Evolutionary conservation across 2,888 invertebrate genomes (phyloP), one percentile per base, ranked within the genome.

Genomic region (Sycophila texana): DNA sequence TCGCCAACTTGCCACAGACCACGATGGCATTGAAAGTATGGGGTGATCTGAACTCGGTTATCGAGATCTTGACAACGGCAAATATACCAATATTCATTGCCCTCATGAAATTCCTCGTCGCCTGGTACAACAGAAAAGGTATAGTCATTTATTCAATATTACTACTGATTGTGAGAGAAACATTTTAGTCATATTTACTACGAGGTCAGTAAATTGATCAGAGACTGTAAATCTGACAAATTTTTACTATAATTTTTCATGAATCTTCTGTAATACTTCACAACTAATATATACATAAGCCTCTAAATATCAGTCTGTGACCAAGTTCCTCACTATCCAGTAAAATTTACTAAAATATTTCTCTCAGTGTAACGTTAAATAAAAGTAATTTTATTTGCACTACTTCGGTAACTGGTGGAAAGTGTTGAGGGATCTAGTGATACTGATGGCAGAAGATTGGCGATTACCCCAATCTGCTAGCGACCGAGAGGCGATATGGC

Each of bases 381-480:
- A 26, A 26, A 26, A 26, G 7, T 39, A 4, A 2, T 39, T 39
- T 39, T 5, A 4, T 39, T 39, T 39, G 39, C 39, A 4, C 5
- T 39, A 39, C 39, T 18, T 47, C 49, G 14, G 10, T 14, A 47
- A 13, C 2, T 53, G 16, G 5, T n/a, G 20, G 7, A 39, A 13
- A 79, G 79, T 68, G 1, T 58, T 79, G 14, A 76, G 60, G 49
- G 20, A 26, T n/a, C 57, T 81, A 4, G 66, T 76, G 18, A 57
- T 63, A 2, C 4, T 51, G 13, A 79, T 81, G 75, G 26, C 22
- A 1, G 68, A 79, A 1, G 78, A 81, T 51, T 81, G 81, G 81
- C 7, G 39, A 18, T 39, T 22, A 12, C 2, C n/a, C 0, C 18
- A 61, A n/a, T 16, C 55, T 0, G 53, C 51, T 5, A 20, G n/a